Evolutionary conservation across 2,888 invertebrate genomes (phyloP), one percentile per base, ranked within the genome.

Genomic region (Ischnura elegans): DNA sequence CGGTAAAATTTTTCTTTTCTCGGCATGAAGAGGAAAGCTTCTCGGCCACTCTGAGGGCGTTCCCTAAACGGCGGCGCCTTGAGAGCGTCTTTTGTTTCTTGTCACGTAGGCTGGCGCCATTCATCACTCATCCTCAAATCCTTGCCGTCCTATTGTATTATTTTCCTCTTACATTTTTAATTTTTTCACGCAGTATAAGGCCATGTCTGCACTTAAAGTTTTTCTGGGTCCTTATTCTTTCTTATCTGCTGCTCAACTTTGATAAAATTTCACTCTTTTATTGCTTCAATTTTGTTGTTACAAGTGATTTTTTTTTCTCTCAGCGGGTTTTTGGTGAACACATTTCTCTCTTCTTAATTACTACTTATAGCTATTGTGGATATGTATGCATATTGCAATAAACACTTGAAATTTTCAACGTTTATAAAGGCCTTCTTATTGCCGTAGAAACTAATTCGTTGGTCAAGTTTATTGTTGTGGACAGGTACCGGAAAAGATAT

Each of bases 51-150:
- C 47, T 47, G 6, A n/a, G 47, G 47, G 47, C 5, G 43, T 87
- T 55, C 55, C 51, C 87, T 29, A 87, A 87, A 36, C 47, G 19
- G 51, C 51, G 3, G 19, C 51, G 51, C 51, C 76, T 51, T 42
- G 51, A 87, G 36, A 87, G 36, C 55, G 51, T 87, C 87, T 87
- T 87, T 87, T 87, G 87, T 87, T 87, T 87, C 87, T 51, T 16
- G 47, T 87, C 36, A 86, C 87, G 47, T 47, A 76, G 76, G 29
- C 36, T 36, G 76, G 16, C 42, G 51, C 47, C 36, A 36, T 47
- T 87, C 87, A 36, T 87, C 87, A 87, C 45, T 87, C 87, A 29
- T n/a, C 47, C 10, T n/a, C 25, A 46, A 87, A 87, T 43, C 86
- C 46, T 86, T 43, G 25, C 46, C 86, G 46, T 25, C 36, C 76